Evolutionary conservation across 2,888 invertebrate genomes (phyloP), one percentile per base, ranked within the genome.

Genomic region (Amphipoea lucens): DNA sequence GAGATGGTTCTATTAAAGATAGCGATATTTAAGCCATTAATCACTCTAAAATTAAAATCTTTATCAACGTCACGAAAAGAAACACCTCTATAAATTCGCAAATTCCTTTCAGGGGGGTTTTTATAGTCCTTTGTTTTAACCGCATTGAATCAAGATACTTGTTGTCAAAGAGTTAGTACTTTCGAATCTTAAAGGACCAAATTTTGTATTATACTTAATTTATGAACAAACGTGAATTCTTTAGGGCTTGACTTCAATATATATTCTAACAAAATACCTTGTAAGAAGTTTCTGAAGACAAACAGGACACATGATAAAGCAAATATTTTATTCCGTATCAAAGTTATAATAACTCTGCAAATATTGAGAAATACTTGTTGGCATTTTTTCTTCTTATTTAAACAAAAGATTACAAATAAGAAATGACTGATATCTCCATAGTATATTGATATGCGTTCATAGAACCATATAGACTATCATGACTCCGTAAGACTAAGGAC

Each of bases 1-100:
- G 79, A 87, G 87, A 85, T 84, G 72, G 66, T 70, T 63, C 60
- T 70, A 85, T 83, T 68, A 87, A 7, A 66, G 79, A 84, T 87
- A 79, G 54, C 84, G 84, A 79, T 79, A 83, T 51, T 51, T 17
- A 67, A 71, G 51, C 69, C 69, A 86, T 86, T 79, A 65, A 84
- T 87, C 87, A 78, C 74, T 60, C 29, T 54, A 29, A 62, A 74
- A 83, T 72, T 83, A 65, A 62, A 79, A 76, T 65, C 76, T 82
- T 83, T 83, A 82, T 82, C 82, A 65, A 69, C 60, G 78, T 71
- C 57, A 40, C 4, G 29, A 71, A 68, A 57, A 80, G 20, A 51
- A 68, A 36, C 17, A 48, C 51, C 51, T 40, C 9, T 54, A 57
- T n/a, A 3, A 40, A 83, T 48, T 29, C 9, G 78, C 20, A 29